Evolutionary conservation across 2,888 invertebrate species (phyloP).

Genomic region (Caenorhabditis sp.): DNA sequence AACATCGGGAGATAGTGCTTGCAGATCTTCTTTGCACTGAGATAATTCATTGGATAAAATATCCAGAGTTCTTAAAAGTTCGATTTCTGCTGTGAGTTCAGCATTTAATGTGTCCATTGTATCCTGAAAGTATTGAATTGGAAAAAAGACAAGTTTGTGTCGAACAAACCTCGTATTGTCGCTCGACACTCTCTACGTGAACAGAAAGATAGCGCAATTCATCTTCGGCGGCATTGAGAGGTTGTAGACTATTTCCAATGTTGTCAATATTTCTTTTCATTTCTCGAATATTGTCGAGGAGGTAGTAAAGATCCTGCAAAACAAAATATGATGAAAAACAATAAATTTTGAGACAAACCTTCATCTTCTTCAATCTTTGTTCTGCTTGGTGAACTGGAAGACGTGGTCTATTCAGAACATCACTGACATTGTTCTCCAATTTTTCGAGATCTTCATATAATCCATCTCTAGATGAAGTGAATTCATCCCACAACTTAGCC

Average conservation of each 20-base stretch:
- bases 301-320: constrained; percentile 19
- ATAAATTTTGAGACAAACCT: constrained; percentile 9
- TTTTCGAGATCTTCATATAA: constrained; percentile 50
- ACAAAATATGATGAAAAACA: background rate
- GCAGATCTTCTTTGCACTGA: constrained; percentile 51
- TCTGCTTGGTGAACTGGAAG: constrained; percentile 30
- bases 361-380: constrained; percentile 27
- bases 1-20: constrained; percentile 21
- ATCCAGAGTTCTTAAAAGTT: constrained; percentile 48
- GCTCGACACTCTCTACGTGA: constrained; percentile 57
- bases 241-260: constrained; percentile 33
- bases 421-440: constrained; percentile 31
- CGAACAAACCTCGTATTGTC: constrained; percentile 47
- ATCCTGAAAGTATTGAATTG: constrained; percentile 35
- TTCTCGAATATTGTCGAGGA: constrained; percentile 28
- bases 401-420: constrained; percentile 27
- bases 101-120: constrained; percentile 48
- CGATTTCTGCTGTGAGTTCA: constrained; percentile 51
- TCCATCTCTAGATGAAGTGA: constrained; percentile 50
- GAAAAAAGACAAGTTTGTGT: background rate
- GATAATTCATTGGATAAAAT: constrained; percentile 47
- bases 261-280: constrained; percentile 29
- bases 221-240: constrained; percentile 51
- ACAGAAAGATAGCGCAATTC: constrained; percentile 63
- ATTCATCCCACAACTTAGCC: constrained; percentile 46